These are phyloP conservation scores for Slavum lentiscoides DNA, from an alignment of 2,888 invertebrate genomes.

Conservation along the genomic window DNA sequence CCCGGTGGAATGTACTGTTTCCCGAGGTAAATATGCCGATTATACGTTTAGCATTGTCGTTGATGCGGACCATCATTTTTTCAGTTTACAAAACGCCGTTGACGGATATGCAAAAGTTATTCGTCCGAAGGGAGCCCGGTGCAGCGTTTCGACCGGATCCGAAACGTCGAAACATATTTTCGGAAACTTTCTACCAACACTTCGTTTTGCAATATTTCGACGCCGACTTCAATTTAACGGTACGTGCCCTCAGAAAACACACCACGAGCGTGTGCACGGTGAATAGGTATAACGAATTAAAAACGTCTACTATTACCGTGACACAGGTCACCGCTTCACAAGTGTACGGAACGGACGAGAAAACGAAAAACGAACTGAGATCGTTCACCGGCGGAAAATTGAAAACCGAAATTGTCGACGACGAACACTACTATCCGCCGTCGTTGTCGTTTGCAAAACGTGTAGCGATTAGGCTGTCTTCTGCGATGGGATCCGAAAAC, in stretches of 20 bases:
- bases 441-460: not conserved
- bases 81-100: not conserved
- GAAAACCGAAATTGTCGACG: not conserved
- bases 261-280: not conserved
- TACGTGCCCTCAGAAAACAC: not conserved
- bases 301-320: not conserved
- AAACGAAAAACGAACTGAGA: not conserved
- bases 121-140: not conserved
- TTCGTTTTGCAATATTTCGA: slow-evolving; percentile 28
- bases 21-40: not conserved
- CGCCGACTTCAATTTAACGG: not conserved
- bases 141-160: not conserved
- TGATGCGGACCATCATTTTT: not conserved
- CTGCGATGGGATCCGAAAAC: not conserved
- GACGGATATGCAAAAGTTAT: not conserved
- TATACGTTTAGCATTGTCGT: not conserved
- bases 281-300: not conserved
- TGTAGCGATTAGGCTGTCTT: not conserved
- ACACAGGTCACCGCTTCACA: slow-evolving; percentile 15
- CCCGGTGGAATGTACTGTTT: not conserved
- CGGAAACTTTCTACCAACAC: slow-evolving; percentile 5
- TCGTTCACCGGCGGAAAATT: not conserved
- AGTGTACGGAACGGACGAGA: not conserved
- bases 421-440: slow-evolving; percentile 8
- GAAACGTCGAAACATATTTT: not conserved